Base-by-base conservation (phyloP, 2,888 invertebrate genomes). In the Polylopha cassiicola region DNA sequence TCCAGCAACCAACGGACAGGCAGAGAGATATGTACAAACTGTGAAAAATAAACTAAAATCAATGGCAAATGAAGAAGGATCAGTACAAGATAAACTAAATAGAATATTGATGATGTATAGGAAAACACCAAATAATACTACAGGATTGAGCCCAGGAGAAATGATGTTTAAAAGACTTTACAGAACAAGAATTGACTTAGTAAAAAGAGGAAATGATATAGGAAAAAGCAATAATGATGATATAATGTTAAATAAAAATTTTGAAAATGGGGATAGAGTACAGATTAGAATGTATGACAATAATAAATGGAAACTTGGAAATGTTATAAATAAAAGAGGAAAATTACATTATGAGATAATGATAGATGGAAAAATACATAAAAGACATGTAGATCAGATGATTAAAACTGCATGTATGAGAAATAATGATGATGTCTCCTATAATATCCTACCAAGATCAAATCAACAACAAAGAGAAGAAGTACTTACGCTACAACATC, bases 1-100 rank as follows among this genome's bases (percentile, higher is more conserved):
- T n/a, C n/a, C n/a, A n/a, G n/a, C n/a, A n/a, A n/a, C 50, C 24
- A 50, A 50, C 23, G 47, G 47, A 1, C 44, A 44, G 27, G 46
- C 41, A 2, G 38, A 50, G 21, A 30, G 36, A 30, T 43, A 37
- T 21, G 39, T 46, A 0, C 46, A 49, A 17, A 46, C 43, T 10
- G 6, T 39, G 1, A 44, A 46, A 28, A 31, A 41, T 8, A 39
- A 43, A 33, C 9, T 43, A 2, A 32, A 18, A 22, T n/a, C 31
- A 36, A 41, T 41, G 41, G 11, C 17, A n/a, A 42, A 30, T 21
- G 42, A 42, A 26, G 16, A 24, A 37, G 31, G 30, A 37, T 37
- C 26, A 11, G 2, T 42, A 22, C 37, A 42, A 10, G 36, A 42
- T 5, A 42, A 42, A 27, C n/a, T 42, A 9, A 6, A 9, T 20